Conservation (phyloP, 2,113 vertebrate species). For the Sinosuthora webbiana region DNA sequence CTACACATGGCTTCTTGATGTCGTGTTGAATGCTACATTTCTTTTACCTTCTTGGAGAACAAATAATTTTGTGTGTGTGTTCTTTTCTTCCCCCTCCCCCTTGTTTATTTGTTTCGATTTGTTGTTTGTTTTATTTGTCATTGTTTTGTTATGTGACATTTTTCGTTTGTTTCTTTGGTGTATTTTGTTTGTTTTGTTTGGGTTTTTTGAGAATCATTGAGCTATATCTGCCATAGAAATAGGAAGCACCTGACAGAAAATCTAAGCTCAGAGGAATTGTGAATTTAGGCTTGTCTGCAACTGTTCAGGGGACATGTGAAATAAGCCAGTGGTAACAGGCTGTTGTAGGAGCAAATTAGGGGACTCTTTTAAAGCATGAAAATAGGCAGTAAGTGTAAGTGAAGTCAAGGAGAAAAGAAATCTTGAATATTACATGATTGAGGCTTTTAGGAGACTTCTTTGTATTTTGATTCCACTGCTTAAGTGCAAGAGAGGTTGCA, state of each 20-base stretch:
- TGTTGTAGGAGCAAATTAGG: background rate
- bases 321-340: background rate
- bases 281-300: background rate
- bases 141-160: background rate
- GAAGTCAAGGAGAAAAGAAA: slow-evolving; percentile 1
- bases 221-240: background rate
- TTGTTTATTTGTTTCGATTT: background rate
- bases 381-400: background rate
- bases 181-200: background rate
- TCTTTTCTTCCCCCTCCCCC: rapidly evolving
- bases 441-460: slow-evolving; percentile 15
- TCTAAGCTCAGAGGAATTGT: background rate
- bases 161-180: background rate
- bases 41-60: background rate
- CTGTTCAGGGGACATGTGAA: background rate
- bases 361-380: background rate
- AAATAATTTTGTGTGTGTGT: background rate
- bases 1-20: background rate
- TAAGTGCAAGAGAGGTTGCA: slow-evolving; percentile 24
- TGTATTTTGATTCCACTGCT: background rate
- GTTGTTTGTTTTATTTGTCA: background rate
- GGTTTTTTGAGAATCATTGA: background rate
- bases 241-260: background rate
- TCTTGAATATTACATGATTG: background rate
- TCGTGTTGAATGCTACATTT: background rate